Base-by-base conservation (phyloP, 2,888 invertebrate species). In the Archips crataeganus region DNA sequence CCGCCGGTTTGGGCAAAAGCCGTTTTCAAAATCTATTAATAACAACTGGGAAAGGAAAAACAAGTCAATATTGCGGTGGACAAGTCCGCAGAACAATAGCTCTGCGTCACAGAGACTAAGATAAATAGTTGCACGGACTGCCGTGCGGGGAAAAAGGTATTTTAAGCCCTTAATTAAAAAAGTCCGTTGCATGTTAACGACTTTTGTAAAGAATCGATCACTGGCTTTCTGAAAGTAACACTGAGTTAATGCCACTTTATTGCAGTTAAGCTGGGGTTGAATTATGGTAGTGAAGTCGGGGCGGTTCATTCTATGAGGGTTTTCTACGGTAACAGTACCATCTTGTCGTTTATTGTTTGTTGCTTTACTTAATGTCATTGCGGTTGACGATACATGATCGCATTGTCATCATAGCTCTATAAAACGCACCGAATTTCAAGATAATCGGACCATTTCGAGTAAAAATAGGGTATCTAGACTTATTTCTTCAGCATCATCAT, bases 41-140 rank as follows among this genome's bases (percentile, higher is more conserved):
- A 85, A 80, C 78, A 82, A 82, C 84, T 81, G 75, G 68, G 76
- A 76, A 77, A 82, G 83, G 79, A 82, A 82, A 86, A 88, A 86
- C 86, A 87, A 87, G 85, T 89, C 87, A 88, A 91, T 90, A 90
- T 88, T 88, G 89, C 80, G 85, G 87, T 86, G 88, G 89, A 87
- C 89, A 85, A 82, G 82, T 77, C 82, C 80, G 76, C 78, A 69
- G 76, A 88, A 92, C 91, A 92, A 92, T 92, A 86, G 87, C 85
- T 91, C 89, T 88, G 86, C 88, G 92, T 90, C 92, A 86, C 81
- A 62, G 71, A 76, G 88, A 87, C 88, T 82, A 84, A 89, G 93
- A 92, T 87, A 91, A 91, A 92, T 92, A 86, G 90, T 86, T 79
- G 74, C 75, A 78, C 75, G 77, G 83, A 81, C 68, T 47, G 6